Evolutionary conservation across 1,140 invertebrate genomes (phyloP).

Genomic region (Pseudomyrmex pallidus): DNA sequence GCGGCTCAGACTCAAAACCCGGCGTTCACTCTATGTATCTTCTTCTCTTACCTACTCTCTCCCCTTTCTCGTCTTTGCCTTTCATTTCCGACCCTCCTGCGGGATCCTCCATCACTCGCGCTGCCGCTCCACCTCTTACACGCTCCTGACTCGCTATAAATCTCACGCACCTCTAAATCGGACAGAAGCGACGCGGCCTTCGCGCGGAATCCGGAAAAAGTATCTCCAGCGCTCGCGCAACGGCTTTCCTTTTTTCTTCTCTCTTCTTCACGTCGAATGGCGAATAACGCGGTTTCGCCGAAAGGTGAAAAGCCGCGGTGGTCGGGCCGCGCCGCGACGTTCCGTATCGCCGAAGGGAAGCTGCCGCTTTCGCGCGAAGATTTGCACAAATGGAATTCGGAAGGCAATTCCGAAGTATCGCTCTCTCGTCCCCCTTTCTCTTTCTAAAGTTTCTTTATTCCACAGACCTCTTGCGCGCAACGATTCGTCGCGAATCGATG

Average conservation of each 20-base stretch:
- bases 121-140: conserved; percentile 63
- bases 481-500: neutral
- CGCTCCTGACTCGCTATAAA: conserved; percentile 79
- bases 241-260: neutral
- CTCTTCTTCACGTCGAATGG: no score
- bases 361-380: conserved; percentile 27
- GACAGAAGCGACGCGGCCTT: conserved; percentile 67
- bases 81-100: conserved; percentile 42
- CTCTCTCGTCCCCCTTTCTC: no score
- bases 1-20: conserved; percentile 82
- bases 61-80: neutral
- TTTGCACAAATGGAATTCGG: conserved; percentile 44
- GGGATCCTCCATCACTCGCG: conserved; percentile 46
- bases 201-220: conserved; percentile 69
- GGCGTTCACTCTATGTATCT: conserved; percentile 75
- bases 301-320: conserved; percentile 45
- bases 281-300: conserved; percentile 2
- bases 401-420: conserved; percentile 29
- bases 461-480: neutral
- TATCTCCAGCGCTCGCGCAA: conserved; percentile 3
- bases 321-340: conserved; percentile 42
- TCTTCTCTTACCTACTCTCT: conserved; percentile 58
- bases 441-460: neutral
- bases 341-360: conserved; percentile 9
- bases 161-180: conserved; percentile 82